Evolutionary conservation across 2,113 vertebrate genomes (phyloP), one percentile per base, ranked within the genome.

Genomic region (Numenius arquata): DNA sequence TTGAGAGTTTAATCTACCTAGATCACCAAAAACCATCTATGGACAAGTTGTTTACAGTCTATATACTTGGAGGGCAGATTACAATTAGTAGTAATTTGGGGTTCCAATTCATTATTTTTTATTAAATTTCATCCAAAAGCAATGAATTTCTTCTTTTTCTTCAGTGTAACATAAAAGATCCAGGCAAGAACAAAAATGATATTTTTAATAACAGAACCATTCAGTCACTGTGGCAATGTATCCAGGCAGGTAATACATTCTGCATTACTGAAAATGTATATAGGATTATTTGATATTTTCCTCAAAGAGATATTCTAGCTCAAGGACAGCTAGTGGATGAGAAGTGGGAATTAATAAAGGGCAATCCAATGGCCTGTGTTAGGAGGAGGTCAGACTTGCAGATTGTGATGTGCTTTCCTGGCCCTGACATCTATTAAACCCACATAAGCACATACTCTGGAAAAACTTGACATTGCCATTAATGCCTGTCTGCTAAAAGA

Each of bases 391-490:
- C 84, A 93, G 58, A 89, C 40, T 82, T 74, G 25, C 43, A 93
- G 43, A 63, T 0, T 82, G 63, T 84, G 58, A 85, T 73, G 76
- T 92, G 52, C 36, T 89, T 92, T 94, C 66, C 77, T 65, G 48
- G 53, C 22, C 48, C 53, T 96, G 70, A 86, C 76, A 79, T 88
- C 87, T 89, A 82, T 81, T 89, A 96, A 89, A 72, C 16, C 16
- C 36, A 72, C 5, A 71, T 52, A 84, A 90, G 26, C n/a, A 63
- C 43, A 55, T 20, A 50, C 65, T 90, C 38, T 47, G 32, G 38
- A 81, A 85, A 93, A 97, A 75, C 52, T 32, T 89, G 77, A 81
- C 56, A 43, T 65, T 75, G 27, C 9, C 30, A 65, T 56, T 72
- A 58, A 85, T 36, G 52, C 7, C 19, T 41, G 29, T 40, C 17